Conservation (phyloP, 2,113 vertebrate genomes). For the Rhinoderma darwinii region DNA sequence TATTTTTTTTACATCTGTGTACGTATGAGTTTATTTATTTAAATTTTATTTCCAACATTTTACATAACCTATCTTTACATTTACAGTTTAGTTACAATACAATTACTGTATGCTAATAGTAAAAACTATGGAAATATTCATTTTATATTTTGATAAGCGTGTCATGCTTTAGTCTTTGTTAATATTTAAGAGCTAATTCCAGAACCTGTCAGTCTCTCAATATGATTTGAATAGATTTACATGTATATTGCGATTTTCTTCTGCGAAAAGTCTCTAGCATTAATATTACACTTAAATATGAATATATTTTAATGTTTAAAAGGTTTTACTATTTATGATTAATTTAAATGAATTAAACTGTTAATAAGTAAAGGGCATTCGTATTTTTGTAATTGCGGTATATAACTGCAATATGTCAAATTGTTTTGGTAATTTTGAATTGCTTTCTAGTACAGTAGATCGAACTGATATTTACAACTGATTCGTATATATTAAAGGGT, state of each 20-base stretch:
- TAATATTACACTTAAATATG: background rate
- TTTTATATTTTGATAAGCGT: background rate
- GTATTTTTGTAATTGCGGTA: background rate
- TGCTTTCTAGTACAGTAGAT: background rate
- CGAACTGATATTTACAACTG: too few species aligned
- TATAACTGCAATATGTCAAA: background rate
- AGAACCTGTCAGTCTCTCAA: slow-evolving; percentile 1
- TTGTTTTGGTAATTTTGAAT: background rate
- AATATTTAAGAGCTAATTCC: slow-evolving; percentile 44
- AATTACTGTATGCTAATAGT: background rate
- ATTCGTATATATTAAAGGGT: too few species aligned
- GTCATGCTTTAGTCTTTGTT: slow-evolving; percentile 19
- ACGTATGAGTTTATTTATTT: background rate
- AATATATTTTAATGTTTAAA: background rate
- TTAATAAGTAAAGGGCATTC: background rate
- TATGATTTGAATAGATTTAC: slow-evolving; percentile 44
- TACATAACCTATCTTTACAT: background rate
- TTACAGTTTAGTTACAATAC: background rate
- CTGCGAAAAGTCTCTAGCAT: background rate
- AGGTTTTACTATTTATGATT: background rate
- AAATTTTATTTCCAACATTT: background rate
- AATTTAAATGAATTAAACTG: background rate
- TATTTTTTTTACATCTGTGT: too few species aligned
- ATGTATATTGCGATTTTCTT: slow-evolving; percentile 23
- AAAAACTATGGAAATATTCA: background rate